Evolutionary conservation across 2,888 invertebrate species (phyloP).

Genomic region (Gonocerus acuteangulatus): DNA sequence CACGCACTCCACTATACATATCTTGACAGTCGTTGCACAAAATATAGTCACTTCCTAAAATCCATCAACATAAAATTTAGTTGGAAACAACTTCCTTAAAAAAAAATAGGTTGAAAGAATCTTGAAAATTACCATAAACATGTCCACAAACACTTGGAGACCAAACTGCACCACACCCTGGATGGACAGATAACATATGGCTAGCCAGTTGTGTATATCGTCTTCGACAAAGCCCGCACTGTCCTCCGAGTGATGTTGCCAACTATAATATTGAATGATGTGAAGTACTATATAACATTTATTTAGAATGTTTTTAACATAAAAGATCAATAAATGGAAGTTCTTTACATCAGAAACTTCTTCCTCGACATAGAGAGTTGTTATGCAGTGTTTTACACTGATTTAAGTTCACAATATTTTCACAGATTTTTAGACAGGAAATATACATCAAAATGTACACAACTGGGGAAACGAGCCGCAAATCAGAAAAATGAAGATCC

Average conservation of each 20-base stretch:
- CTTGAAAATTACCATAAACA: conserved; percentile 41
- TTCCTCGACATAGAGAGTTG: too few relatives aligned
- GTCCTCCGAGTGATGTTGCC: conserved; percentile 25
- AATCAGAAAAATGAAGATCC: too few relatives aligned
- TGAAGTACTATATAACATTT: neutral
- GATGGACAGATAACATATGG: conserved; percentile 49
- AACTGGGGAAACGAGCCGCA: too few relatives aligned
- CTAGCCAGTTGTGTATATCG: conserved; percentile 44
- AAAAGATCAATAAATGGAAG: too few relatives aligned
- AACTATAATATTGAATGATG: conserved; percentile 11
- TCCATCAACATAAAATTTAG: neutral
- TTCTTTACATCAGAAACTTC: too few relatives aligned
- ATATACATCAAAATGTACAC: too few relatives aligned
- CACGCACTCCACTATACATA: conserved; percentile 42
- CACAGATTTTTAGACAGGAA: too few relatives aligned
- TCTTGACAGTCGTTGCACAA: conserved; percentile 50
- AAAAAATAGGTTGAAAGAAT: too few relatives aligned
- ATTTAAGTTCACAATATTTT: too few relatives aligned
- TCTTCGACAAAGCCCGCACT: conserved; percentile 47
- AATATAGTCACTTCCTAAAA: conserved; percentile 45
- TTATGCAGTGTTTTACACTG: too few relatives aligned
- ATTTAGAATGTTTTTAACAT: neutral
- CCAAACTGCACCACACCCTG: conserved; percentile 50
- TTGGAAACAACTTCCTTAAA: too few relatives aligned
- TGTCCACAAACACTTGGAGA: conserved; percentile 49